phyloP scores from a whole-genome alignment of 2,113 vertebrate genomes.

The Nycticebus coucang region DNA sequence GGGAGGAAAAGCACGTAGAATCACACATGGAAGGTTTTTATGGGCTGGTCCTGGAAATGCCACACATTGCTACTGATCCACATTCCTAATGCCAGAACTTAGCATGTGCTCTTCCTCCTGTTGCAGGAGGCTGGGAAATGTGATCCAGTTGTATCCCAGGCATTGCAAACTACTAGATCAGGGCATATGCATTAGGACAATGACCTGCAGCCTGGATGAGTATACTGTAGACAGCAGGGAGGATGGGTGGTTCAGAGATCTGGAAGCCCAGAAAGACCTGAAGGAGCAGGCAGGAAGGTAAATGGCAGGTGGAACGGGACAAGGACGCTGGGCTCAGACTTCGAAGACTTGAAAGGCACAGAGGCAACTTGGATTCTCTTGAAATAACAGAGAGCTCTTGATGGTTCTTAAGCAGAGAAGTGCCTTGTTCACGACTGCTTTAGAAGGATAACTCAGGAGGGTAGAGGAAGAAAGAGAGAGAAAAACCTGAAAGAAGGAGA shows the following conservation, averaged over 20 bases:
- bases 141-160: not conserved
- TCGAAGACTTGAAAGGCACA: not conserved
- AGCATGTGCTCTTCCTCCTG: not conserved
- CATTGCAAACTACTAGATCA: not conserved
- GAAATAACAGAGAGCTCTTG: not conserved
- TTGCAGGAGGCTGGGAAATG: not conserved
- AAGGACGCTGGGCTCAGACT: not conserved
- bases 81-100: not conserved
- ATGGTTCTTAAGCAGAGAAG: not conserved
- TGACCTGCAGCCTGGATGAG: fast-evolving
- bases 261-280: not conserved
- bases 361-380: not conserved
- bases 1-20: not conserved
- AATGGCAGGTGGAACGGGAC: not conserved
- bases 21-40: not conserved
- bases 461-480: not conserved
- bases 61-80: not conserved
- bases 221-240: not conserved
- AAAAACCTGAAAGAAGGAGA: not conserved
- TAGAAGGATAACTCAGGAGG: not conserved
- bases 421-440: not conserved
- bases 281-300: not conserved
- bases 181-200: not conserved
- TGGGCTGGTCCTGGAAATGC: not conserved
- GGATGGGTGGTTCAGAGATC: not conserved